Conservation (phyloP, 2,888 invertebrate species). For the Plagodis pulveraria region DNA sequence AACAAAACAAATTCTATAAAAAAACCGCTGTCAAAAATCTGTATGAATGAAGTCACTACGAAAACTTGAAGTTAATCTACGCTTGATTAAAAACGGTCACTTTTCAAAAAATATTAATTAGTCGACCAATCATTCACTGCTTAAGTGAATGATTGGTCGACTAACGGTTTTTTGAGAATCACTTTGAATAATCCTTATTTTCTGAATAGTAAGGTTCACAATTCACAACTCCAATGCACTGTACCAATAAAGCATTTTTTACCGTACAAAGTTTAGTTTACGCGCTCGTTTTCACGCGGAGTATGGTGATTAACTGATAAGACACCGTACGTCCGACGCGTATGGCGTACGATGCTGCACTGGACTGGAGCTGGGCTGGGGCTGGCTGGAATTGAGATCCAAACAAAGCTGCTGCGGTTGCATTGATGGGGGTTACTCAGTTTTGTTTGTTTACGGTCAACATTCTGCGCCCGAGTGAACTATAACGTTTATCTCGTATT, state of each 20-base stretch:
- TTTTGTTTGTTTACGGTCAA: constrained; percentile 43
- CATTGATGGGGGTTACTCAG: constrained; percentile 45
- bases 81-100: constrained; percentile 52
- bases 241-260: neutral
- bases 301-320: constrained; percentile 23
- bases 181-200: constrained; percentile 10
- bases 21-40: constrained; percentile 1
- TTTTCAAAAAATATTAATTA: constrained; percentile 41
- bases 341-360: constrained; percentile 50
- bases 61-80: no score
- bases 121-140: constrained; percentile 37
- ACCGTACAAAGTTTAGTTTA: constrained; percentile 14
- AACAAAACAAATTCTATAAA: constrained; percentile 2
- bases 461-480: constrained; percentile 43
- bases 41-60: no score
- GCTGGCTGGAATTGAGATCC: no score
- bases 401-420: constrained; percentile 4
- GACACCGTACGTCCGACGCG: constrained; percentile 48
- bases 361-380: constrained; percentile 30
- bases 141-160: no score
- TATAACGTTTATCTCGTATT: constrained; percentile 41
- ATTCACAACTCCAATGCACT: constrained; percentile 19
- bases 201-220: constrained; percentile 21
- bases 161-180: constrained; percentile 28
- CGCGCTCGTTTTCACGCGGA: constrained; percentile 15